Conservation (phyloP, 2,888 invertebrate species). For the Nipponacmea schrenckii region DNA sequence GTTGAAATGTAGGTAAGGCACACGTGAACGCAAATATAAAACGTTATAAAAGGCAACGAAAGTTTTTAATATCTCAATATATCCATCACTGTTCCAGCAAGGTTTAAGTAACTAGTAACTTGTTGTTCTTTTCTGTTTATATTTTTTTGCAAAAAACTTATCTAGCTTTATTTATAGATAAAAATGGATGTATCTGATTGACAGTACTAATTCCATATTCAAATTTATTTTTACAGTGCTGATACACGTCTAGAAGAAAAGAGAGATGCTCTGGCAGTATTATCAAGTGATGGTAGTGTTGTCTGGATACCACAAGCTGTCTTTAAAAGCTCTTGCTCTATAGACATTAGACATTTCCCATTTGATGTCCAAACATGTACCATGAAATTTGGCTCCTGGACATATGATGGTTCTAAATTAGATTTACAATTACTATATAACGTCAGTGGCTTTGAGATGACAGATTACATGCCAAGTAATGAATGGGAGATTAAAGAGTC, state of each 20-base stretch:
- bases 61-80: too few relatives aligned
- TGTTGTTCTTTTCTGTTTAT: too few relatives aligned
- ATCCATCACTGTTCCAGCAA: too few relatives aligned
- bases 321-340: slow-evolving; percentile 66
- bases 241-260: slow-evolving; percentile 67
- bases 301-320: slow-evolving; percentile 66
- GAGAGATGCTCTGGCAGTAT: slow-evolving; percentile 65
- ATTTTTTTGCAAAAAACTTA: too few relatives aligned
- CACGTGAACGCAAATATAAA: too few relatives aligned
- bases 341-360: slow-evolving; percentile 67
- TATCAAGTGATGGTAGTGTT: slow-evolving; percentile 59
- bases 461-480: slow-evolving; percentile 65
- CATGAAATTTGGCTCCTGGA: slow-evolving; percentile 68
- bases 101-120: too few relatives aligned
- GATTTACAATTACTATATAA: slow-evolving; percentile 44
- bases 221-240: slow-evolving; percentile 52
- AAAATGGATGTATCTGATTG: too few relatives aligned
- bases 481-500: slow-evolving; percentile 66
- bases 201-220: too few relatives aligned
- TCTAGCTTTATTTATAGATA: too few relatives aligned
- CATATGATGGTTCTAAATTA: slow-evolving; percentile 65
- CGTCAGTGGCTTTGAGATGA: slow-evolving; percentile 51
- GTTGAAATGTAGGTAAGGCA: too few relatives aligned
- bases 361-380: slow-evolving; percentile 66
- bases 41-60: too few relatives aligned